Base-by-base conservation (phyloP, 2,888 invertebrate genomes). In the Oscheius sp. region DNA sequence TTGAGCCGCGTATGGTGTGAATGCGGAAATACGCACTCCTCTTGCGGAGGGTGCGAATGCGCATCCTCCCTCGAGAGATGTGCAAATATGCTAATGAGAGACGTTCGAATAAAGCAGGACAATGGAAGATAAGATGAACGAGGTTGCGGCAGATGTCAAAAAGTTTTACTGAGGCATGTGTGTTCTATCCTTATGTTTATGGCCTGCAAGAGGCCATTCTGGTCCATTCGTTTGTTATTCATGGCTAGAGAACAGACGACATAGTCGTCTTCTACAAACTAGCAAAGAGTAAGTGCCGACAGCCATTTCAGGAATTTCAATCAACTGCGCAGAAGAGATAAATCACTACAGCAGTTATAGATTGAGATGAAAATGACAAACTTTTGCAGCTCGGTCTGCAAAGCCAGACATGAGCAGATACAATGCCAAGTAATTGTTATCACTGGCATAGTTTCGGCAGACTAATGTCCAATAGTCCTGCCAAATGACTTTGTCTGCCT, bases 1-100 rank as follows among this genome's bases (percentile, higher is more conserved):
- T 60, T 35, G 37, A 60, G 42, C 32, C 48, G 63, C 50, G 63
- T 63, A 47, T 47, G 42, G 50, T 29, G 63, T 63, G 68, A 68
- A 68, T 68, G 68, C 68, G 68, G 68, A 68, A 68, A 68, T 68
- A 55, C 55, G 60, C 13, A 47, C 29, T 33, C 55, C 65, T 37
- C 42, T 68, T 53, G 21, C 68, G 65, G 32, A 48, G 63, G 68
- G 55, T 55, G 68, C 55, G 68, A 68, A 68, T 53, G 68, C 68
- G 3, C 65, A n/a, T 68, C 68, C 68, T 68, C 55, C 68, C 68
- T 68, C 35, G 68, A 68, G 68, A 68, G 55, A 68, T 68, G 53
- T 32, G 68, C 68, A 68, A 68, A 68, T 68, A 68, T 68, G 68
- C 68, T 68, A 68, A 68, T 68, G 68, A 68, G 68, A 55, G 66